Conservation (phyloP, 1,140 invertebrate genomes). For the Brachionus angularis region DNA sequence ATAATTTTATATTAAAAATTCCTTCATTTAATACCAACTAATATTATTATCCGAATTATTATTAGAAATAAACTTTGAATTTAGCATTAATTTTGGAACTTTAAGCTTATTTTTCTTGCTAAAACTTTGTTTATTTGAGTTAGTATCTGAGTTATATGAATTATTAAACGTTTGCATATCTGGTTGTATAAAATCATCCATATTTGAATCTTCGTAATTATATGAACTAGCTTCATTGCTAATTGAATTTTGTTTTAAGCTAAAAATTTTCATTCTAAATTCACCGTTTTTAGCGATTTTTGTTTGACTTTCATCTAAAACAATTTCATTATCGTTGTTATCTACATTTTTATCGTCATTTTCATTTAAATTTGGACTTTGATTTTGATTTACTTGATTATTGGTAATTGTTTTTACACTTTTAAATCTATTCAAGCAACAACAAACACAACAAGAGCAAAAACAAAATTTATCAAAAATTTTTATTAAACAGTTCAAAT, state of each 20-base stretch:
- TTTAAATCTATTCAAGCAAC: no score
- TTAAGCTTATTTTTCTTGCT: neutral
- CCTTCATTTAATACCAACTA: neutral
- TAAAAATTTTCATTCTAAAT: slow-evolving; percentile 16
- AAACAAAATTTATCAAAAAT: neutral
- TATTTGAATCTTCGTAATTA: slow-evolving; percentile 5
- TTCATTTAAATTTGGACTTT: no score
- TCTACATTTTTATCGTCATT: no score
- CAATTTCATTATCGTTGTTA: no score
- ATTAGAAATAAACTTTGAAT: slow-evolving; percentile 21
- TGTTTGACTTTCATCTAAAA: no score
- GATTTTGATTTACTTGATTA: no score
- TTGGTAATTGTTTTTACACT: neutral
- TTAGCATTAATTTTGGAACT: slow-evolving; percentile 33
- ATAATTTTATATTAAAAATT: neutral
- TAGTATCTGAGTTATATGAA: no score
- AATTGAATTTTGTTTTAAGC: neutral
- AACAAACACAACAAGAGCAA: neutral
- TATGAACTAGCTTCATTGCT: neutral
- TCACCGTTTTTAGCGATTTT: neutral
- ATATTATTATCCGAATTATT: neutral
- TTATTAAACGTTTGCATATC: no score
- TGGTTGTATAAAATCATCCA: neutral
- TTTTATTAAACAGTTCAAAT: neutral
- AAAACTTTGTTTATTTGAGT: neutral